Conservation (phyloP, 2,888 invertebrate genomes). For the Horisme vitalbata region DNA sequence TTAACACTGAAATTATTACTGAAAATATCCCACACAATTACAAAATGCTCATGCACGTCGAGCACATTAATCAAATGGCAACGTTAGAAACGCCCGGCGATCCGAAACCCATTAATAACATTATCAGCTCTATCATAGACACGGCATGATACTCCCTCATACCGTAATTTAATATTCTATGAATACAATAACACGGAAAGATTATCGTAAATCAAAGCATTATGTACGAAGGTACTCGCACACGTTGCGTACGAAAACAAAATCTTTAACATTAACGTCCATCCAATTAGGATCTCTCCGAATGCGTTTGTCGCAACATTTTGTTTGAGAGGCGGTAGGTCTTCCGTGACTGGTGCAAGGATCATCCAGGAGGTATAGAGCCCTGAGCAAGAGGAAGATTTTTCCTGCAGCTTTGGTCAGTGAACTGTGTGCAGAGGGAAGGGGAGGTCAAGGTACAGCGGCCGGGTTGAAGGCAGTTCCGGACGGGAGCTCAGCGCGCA, state of each 20-base stretch:
- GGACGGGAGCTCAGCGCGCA: conserved; percentile 63
- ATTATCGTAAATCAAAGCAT: conserved; percentile 58
- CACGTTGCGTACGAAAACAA: conserved; percentile 46
- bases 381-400: conserved; percentile 43
- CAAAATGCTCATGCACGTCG: background rate
- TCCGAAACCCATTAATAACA: conserved; percentile 31
- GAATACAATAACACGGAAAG: conserved; percentile 41
- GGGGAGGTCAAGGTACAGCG: conserved; percentile 52
- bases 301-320: conserved; percentile 44
- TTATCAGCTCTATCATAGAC: conserved; percentile 35
- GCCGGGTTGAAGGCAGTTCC: conserved; percentile 46
- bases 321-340: conserved; percentile 47
- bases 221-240: conserved; percentile 40
- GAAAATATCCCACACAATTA: conserved; percentile 1
- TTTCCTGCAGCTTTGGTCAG: conserved; percentile 37
- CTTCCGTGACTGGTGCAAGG: conserved; percentile 50
- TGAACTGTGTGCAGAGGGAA: conserved; percentile 39
- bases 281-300: conserved; percentile 51
- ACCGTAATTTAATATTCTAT: conserved; percentile 35
- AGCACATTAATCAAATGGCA: conserved; percentile 29
- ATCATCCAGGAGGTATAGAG: conserved; percentile 48
- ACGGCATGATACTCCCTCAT: conserved; percentile 30
- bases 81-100: conserved; percentile 26
- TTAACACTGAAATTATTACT: background rate
- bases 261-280: conserved; percentile 53